Conservation (phyloP, 2,888 invertebrate species). For the Aporophyla nigra region DNA sequence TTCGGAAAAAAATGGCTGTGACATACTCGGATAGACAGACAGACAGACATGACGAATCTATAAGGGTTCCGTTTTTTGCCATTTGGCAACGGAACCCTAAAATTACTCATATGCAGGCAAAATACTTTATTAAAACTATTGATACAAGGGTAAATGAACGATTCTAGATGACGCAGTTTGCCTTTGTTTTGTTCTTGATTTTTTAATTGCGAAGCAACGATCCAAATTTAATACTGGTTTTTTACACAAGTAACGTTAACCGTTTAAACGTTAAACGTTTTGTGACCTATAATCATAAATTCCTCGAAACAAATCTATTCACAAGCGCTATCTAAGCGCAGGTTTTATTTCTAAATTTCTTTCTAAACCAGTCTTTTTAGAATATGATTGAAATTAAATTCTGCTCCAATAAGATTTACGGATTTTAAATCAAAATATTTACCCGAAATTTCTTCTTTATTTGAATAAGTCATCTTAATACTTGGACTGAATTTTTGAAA, state of each 20-base stretch:
- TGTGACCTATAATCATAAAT: neutral
- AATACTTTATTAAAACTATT: too few species aligned
- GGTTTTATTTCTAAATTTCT: constrained; percentile 2
- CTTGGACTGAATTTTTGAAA: constrained; percentile 75
- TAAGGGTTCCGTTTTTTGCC: too few species aligned
- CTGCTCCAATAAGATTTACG: constrained; percentile 36
- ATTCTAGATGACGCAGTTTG: neutral
- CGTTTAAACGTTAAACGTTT: too few species aligned
- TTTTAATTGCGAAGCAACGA: neutral
- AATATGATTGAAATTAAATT: constrained; percentile 50
- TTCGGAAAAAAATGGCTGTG: too few species aligned
- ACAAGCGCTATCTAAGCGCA: neutral
- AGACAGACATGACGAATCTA: too few species aligned
- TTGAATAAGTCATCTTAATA: constrained; percentile 51
- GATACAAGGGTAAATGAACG: neutral
- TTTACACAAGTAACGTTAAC: neutral
- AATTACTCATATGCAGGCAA: neutral
- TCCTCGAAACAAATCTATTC: neutral
- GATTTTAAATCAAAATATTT: constrained; percentile 77
- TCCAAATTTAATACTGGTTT: neutral
- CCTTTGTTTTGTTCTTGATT: neutral
- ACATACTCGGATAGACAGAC: too few species aligned
- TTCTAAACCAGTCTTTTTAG: neutral
- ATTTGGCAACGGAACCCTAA: too few species aligned
- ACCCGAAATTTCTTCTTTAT: constrained; percentile 74